A percentile compares a stretch with the other conserved stretches of the same genome.
Evolutionary conservation across 2,888 invertebrate species (phyloP).

Genomic region (Platynereis dumerilii): DNA sequence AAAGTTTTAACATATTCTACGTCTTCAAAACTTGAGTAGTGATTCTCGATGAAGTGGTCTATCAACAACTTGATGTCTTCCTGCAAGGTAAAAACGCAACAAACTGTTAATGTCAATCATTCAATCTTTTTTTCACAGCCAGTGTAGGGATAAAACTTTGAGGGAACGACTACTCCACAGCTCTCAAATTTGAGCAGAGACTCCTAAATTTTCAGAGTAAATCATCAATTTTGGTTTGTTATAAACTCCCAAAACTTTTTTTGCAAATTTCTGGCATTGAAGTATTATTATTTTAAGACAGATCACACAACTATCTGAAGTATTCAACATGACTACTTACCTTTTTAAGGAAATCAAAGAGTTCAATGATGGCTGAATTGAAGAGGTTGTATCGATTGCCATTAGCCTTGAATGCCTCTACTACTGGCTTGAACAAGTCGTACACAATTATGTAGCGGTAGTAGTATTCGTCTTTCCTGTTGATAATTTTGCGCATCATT

Average conservation of each 20-base stretch:
- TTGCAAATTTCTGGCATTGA: no score
- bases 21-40: slow-evolving; percentile 90
- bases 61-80: slow-evolving; percentile 66
- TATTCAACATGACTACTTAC: slow-evolving; percentile 63
- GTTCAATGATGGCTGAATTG: slow-evolving; percentile 97
- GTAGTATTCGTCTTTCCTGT: slow-evolving; percentile 98
- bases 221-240: no score
- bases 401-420: slow-evolving; percentile 94
- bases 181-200: no score
- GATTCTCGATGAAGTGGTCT: slow-evolving; percentile 94
- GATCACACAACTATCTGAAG: not conserved
- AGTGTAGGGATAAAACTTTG: no score
- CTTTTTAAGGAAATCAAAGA: slow-evolving; percentile 98
- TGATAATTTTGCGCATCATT: slow-evolving; percentile 95
- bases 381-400: slow-evolving; percentile 97
- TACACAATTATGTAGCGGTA: slow-evolving; percentile 94
- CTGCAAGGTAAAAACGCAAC: slow-evolving; percentile 51
- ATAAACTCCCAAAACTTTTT: no score
- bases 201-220: no score
- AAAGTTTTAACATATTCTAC: slow-evolving; percentile 99
- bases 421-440: slow-evolving; percentile 92
- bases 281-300: not conserved
- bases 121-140: no score
- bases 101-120: no score
- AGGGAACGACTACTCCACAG: no score